phyloP scores from a whole-genome alignment of 1,140 invertebrate species.

The Leptinotarsa texana region DNA sequence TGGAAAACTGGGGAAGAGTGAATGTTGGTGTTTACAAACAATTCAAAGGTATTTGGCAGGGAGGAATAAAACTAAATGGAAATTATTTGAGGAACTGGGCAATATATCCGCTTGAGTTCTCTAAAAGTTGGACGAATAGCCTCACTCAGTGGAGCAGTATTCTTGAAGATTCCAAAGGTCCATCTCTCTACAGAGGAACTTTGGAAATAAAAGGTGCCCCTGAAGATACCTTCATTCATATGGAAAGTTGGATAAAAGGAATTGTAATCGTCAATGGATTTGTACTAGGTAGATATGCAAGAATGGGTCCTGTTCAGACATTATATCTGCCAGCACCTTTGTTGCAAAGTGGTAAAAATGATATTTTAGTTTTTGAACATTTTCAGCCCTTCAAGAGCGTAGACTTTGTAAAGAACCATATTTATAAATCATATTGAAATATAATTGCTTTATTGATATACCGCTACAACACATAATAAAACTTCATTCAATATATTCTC shows the following conservation, averaged over 20 bases:
- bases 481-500: too few species aligned
- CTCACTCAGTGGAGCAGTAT: constrained; percentile 36
- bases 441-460: too few species aligned
- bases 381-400: constrained; percentile 29
- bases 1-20: constrained; percentile 64
- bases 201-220: constrained; percentile 26
- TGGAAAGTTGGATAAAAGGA: constrained; percentile 60
- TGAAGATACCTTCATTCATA: constrained; percentile 48
- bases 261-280: constrained; percentile 68
- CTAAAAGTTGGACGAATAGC: constrained; percentile 52
- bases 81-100: constrained; percentile 54
- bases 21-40: constrained; percentile 60
- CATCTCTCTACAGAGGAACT: constrained; percentile 32
- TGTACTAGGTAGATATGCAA: constrained; percentile 64
- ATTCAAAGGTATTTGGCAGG: constrained; percentile 38
- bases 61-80: constrained; percentile 27
- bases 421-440: constrained; percentile 8
- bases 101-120: constrained; percentile 62
- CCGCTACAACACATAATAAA: too few species aligned
- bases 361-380: constrained; percentile 52
- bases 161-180: constrained; percentile 23
- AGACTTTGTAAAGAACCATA: not conserved
- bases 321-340: constrained; percentile 64
- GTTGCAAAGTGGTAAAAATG: constrained; percentile 58
- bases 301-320: constrained; percentile 62